A percentile compares a stretch with the other conserved stretches of the same genome.
Evolutionary conservation across 2,888 invertebrate species (phyloP).

Genomic region (Ceriagrion tenellum): DNA sequence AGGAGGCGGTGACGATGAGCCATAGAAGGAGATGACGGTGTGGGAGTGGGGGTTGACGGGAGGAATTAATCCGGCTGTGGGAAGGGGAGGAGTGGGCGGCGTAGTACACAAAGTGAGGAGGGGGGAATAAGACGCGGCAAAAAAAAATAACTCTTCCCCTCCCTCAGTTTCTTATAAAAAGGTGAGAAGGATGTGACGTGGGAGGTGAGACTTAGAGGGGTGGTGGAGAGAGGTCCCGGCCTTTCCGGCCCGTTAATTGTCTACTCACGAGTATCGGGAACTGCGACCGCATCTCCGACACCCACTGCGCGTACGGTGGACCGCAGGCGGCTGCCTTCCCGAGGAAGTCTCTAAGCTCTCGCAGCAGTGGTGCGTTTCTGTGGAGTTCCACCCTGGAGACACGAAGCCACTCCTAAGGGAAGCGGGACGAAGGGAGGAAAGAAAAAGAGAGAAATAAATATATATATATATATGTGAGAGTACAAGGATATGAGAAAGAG

Average conservation of each 20-base stretch:
- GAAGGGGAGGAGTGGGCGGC: neutral
- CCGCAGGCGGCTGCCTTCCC: slow-evolving; percentile 79
- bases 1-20: neutral
- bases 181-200: too few species aligned
- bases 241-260: neutral
- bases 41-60: neutral
- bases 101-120: neutral
- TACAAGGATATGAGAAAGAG: neutral
- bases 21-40: neutral
- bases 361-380: slow-evolving; percentile 75
- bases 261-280: slow-evolving; percentile 76
- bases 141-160: too few species aligned
- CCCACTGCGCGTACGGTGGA: slow-evolving; percentile 80
- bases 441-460: neutral
- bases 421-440: slow-evolving; percentile 3
- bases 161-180: too few species aligned
- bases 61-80: neutral
- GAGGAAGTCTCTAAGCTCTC: slow-evolving; percentile 80
- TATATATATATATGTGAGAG: too few species aligned
- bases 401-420: slow-evolving; percentile 75
- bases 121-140: too few species aligned
- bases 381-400: slow-evolving; percentile 75
- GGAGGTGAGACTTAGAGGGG: neutral
- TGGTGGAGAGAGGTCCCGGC: neutral
- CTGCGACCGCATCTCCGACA: slow-evolving; percentile 76